phyloP scores from a whole-genome alignment of 2,888 invertebrate species.

The Chymomyza amoena region DNA sequence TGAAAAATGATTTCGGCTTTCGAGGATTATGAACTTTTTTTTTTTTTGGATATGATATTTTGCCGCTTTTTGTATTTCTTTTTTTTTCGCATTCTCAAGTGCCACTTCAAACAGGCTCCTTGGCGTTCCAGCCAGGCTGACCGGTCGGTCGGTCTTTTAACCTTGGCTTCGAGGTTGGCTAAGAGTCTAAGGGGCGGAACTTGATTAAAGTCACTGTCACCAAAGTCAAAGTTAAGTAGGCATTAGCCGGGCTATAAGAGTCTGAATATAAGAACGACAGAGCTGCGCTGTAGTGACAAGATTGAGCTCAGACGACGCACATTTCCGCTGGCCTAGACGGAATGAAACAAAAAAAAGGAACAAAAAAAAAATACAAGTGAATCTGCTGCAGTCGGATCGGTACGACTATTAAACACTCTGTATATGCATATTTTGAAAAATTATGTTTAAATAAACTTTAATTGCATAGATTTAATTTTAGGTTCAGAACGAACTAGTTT shows the following conservation, averaged over 20 bases:
- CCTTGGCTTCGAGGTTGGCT: constrained; percentile 32
- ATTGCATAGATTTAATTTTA: too few relatives aligned
- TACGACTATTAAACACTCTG: too few relatives aligned
- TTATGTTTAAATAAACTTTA: too few relatives aligned
- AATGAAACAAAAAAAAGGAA: constrained; percentile 23
- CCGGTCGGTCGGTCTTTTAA: not conserved
- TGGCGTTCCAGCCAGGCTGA: not conserved
- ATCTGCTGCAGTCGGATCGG: too few relatives aligned
- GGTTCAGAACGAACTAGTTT: too few relatives aligned
- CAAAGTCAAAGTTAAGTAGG: constrained; percentile 70
- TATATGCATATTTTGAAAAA: too few relatives aligned
- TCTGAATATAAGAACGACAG: constrained; percentile 12
- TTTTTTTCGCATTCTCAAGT: too few relatives aligned
- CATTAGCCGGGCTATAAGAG: constrained; percentile 39
- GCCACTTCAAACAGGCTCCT: constrained; percentile 25
- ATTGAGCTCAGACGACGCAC: constrained; percentile 16
- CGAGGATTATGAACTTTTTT: constrained; percentile 49
- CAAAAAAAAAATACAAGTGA: too few relatives aligned
- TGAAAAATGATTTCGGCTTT: constrained; percentile 56
- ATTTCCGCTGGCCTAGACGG: constrained; percentile 51
- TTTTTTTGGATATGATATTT: not conserved
- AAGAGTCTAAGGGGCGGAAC: constrained; percentile 29
- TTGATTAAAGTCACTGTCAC: constrained; percentile 61
- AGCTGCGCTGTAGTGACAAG: not conserved
- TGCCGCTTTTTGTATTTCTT: not conserved